Evolutionary conservation across 1,140 invertebrate species (phyloP).

Genomic region (Scaptomyza hsui): DNA sequence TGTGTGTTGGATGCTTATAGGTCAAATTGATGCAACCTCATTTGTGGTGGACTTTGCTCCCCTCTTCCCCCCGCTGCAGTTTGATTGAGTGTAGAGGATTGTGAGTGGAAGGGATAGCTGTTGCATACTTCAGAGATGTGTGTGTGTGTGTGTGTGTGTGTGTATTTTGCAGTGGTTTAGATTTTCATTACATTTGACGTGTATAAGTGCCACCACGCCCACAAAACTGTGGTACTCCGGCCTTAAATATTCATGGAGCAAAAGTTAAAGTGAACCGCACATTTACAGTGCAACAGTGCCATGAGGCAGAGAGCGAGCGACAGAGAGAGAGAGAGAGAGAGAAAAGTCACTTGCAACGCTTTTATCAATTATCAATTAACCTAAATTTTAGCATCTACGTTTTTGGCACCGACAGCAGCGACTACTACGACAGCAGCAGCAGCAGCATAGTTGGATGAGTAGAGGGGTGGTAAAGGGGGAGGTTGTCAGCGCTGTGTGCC

Average conservation of each 20-base stretch:
- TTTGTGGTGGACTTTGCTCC: constrained; percentile 32
- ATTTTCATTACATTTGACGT: constrained; percentile 70
- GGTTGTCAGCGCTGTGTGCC: constrained; percentile 47
- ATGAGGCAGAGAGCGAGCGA: not conserved
- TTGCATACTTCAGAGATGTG: constrained; percentile 49
- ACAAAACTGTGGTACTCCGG: constrained; percentile 1
- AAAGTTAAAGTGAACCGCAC: constrained; percentile 55
- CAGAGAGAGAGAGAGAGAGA: not conserved
- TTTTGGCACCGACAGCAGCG: constrained; percentile 65
- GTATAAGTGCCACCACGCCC: constrained; percentile 39
- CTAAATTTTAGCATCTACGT: constrained; percentile 73
- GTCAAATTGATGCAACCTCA: constrained; percentile 73
- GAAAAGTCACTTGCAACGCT: constrained; percentile 43
- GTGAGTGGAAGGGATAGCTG: constrained; percentile 17
- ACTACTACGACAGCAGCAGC: constrained; percentile 16
- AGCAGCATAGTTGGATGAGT: not conserved
- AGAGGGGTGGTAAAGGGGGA: not conserved
- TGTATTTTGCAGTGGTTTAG: constrained; percentile 56
- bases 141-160: not conserved
- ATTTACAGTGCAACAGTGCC: constrained; percentile 7
- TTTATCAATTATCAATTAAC: constrained; percentile 82
- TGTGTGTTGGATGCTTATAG: constrained; percentile 51
- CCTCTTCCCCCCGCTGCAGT: constrained; percentile 26
- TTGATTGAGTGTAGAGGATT: constrained; percentile 44
- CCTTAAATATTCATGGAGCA: constrained; percentile 63